A percentile compares a stretch with the other conserved stretches of the same genome.
phyloP scores from a whole-genome alignment of 2,888 invertebrate genomes.

The Himalopsyche anomala region DNA sequence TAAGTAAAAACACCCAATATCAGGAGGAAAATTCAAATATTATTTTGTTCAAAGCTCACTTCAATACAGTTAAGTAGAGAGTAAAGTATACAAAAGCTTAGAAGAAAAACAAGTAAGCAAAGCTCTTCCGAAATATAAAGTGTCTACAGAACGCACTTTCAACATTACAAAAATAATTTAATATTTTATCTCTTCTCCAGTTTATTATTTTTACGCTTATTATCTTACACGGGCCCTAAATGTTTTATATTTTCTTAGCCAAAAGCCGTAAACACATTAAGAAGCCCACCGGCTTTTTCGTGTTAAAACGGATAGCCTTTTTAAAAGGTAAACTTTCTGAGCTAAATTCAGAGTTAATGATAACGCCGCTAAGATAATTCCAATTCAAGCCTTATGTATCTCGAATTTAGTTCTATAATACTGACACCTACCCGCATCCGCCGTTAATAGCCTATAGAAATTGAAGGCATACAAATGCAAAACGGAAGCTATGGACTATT shows the following conservation, averaged over 20 bases:
- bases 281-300: conserved; percentile 6
- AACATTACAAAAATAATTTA: conserved; percentile 34
- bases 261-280: conserved; percentile 24
- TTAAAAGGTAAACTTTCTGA: conserved; percentile 10
- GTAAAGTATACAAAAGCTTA: conserved; percentile 31
- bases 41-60: not conserved
- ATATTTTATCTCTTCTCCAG: conserved; percentile 30
- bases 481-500: conserved; percentile 64
- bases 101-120: conserved; percentile 29
- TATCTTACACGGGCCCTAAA: conserved; percentile 16
- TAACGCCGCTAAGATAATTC: conserved; percentile 56
- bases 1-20: not conserved
- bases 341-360: conserved; percentile 44
- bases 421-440: conserved; percentile 51
- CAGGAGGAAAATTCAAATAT: not conserved
- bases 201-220: conserved; percentile 34
- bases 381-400: conserved; percentile 52
- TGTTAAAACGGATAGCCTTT: conserved; percentile 10
- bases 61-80: not conserved
- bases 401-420: conserved; percentile 33
- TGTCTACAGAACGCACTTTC: conserved; percentile 1
- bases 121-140: conserved; percentile 25
- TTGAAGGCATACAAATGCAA: conserved; percentile 41
- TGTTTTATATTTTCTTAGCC: conserved; percentile 18
- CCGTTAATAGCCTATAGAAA: conserved; percentile 57